A percentile compares a stretch with the other conserved stretches of the same genome.
Conservation (phyloP, 2,888 invertebrate genomes). For the Pyrrhosoma nymphula region DNA sequence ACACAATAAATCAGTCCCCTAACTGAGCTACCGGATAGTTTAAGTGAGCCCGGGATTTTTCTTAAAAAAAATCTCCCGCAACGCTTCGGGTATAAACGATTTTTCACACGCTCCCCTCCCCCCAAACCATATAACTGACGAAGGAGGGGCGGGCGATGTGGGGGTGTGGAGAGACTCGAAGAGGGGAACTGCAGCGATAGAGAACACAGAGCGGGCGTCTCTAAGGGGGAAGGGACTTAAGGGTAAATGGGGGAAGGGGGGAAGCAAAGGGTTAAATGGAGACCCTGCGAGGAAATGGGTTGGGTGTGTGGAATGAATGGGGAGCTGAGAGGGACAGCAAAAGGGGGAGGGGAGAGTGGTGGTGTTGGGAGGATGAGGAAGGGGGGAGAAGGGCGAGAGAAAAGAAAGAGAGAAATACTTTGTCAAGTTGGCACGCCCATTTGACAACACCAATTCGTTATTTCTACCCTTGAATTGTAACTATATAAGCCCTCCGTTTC, state of each 20-base stretch:
- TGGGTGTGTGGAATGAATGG: conserved; percentile 9
- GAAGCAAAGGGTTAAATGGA: conserved; percentile 6
- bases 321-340: conserved; percentile 15
- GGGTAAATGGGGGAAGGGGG: not conserved
- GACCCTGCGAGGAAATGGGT: not conserved
- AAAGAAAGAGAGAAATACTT: not conserved
- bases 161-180: not conserved
- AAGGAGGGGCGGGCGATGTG: not conserved
- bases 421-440: conserved; percentile 34
- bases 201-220: not conserved
- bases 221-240: not conserved
- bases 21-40: conserved; percentile 57
- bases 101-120: conserved; percentile 20
- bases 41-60: conserved; percentile 49
- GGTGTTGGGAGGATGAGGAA: not conserved
- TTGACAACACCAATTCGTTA: conserved; percentile 43
- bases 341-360: not conserved
- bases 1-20: conserved; percentile 53
- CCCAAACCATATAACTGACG: conserved; percentile 20
- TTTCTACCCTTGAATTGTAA: conserved; percentile 49
- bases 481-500: conserved; percentile 21
- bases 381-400: not conserved
- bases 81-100: conserved; percentile 54
- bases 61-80: conserved; percentile 42
- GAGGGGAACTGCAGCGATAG: not conserved